phyloP scores from a whole-genome alignment of 2,888 invertebrate species.

The Palloptera scutellata region DNA sequence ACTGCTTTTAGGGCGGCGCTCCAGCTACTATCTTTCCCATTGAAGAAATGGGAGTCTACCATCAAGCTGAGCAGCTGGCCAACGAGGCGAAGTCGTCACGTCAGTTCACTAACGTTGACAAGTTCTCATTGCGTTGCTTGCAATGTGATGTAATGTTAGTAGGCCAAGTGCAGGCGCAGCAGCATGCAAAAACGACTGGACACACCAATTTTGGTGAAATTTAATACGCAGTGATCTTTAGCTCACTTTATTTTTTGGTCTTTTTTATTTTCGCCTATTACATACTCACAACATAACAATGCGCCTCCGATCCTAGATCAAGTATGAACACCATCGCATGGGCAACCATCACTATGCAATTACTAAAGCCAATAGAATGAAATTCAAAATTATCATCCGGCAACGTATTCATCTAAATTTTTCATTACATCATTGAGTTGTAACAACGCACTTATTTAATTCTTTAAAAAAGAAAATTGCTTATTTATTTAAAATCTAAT shows the following conservation, averaged over 20 bases:
- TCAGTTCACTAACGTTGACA: constrained; percentile 90
- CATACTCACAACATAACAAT: constrained; percentile 28
- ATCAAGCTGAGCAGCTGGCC: constrained; percentile 85
- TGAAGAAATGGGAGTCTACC: constrained; percentile 75
- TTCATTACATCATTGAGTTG: constrained; percentile 8
- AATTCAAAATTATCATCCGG: too few species aligned
- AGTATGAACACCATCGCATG: too few species aligned
- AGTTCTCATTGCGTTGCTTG: constrained; percentile 84
- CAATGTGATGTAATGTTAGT: constrained; percentile 79
- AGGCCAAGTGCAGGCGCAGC: constrained; percentile 83
- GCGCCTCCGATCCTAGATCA: neutral
- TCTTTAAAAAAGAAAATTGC: neutral
- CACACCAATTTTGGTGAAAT: constrained; percentile 85
- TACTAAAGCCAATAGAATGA: too few species aligned
- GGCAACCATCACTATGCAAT: too few species aligned
- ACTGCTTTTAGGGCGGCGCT: constrained; percentile 70
- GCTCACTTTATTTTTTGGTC: constrained; percentile 55
- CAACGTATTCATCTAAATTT: constrained; percentile 1
- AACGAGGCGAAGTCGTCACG: constrained; percentile 87
- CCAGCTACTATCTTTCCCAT: constrained; percentile 83
- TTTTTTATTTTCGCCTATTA: constrained; percentile 59
- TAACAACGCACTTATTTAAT: neutral
- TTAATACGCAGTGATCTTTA: constrained; percentile 62
- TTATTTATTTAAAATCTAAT: constrained; percentile 9
- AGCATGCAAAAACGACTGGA: constrained; percentile 84